A percentile compares a stretch with the other conserved stretches of the same genome.
phyloP scores from a whole-genome alignment of 1,140 invertebrate genomes.

The Trichonephila clavipes region DNA sequence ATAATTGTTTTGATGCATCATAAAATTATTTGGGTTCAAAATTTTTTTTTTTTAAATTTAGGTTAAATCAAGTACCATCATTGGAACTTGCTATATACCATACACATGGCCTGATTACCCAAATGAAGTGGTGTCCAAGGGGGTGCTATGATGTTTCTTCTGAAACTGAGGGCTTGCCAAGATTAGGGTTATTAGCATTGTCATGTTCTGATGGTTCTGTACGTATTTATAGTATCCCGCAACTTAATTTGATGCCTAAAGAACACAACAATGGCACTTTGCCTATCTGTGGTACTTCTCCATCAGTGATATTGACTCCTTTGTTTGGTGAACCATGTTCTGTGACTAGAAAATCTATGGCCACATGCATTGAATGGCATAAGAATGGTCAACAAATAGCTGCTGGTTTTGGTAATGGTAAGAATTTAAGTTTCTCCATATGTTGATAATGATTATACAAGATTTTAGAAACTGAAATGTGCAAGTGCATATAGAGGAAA shows the following conservation, averaged over 20 bases:
- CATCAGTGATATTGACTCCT: conserved; percentile 16
- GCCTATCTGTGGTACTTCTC: neutral
- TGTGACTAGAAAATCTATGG: neutral
- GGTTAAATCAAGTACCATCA: conserved; percentile 77
- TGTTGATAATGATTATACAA: too few species aligned
- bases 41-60: neutral
- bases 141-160: conserved; percentile 80
- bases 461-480: too few species aligned
- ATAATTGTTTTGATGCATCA: too few species aligned
- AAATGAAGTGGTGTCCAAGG: conserved; percentile 88
- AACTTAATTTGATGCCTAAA: conserved; percentile 3
- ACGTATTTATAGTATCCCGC: conserved; percentile 82
- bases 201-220: conserved; percentile 85
- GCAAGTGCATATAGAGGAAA: too few species aligned
- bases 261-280: neutral
- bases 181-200: conserved; percentile 86
- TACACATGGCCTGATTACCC: conserved; percentile 85
- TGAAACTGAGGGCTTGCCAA: conserved; percentile 73
- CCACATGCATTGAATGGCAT: neutral
- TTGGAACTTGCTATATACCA: conserved; percentile 84
- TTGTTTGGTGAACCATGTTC: conserved; percentile 15
- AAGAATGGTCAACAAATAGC: conserved; percentile 10
- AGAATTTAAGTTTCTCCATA: neutral
- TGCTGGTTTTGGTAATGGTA: conserved; percentile 65
- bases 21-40: too few species aligned